Base-by-base conservation (phyloP, 2,113 vertebrate genomes). In the Bambusicola thoracicus region DNA sequence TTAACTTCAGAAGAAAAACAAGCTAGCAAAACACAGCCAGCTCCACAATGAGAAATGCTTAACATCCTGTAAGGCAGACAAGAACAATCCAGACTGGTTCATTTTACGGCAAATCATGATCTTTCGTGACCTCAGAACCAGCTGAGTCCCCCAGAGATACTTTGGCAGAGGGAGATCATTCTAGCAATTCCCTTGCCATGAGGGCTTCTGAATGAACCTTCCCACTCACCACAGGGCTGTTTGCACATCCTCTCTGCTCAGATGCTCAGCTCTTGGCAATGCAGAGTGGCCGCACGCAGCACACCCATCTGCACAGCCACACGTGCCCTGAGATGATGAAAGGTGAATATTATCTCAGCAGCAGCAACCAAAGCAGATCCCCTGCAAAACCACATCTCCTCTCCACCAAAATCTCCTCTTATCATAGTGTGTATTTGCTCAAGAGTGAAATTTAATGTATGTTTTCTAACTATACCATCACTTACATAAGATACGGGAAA, bases 1-100 rank as follows among this genome's bases (percentile, higher is more conserved):
- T 94, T 92, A 67, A 94, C 90, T 85, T 77, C 76, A 1, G 82
- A 89, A 66, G 72, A 41, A 95, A 93, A 85, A 21, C 81, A 83
- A 90, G 82, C 59, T 83, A 93, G 90, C 46, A 48, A 48, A 80
- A 67, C 67, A 77, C 13, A 68, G 85, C 40, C 85, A 85, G 85
- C 73, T 53, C 67, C 93, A 70, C 56, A 80, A 70, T 34, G 75
- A 91, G 89, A 61, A 91, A 87, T 5, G 38, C 32, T 70, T 49
- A 19, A 76, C 91, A 78, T 32, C 72, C 81, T 73, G 83, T 81
- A 44, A 87, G 58, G 84, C 84, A 69, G 81, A 46, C 49, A 44
- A 65, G 67, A 79, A 67, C 67, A 14, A 48, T 34, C 78, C 84
- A 66, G 63, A 82, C 66, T 38, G 16, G 38, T 44, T 91, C 91